Percentiles rank a stretch among this genome's conserved stretches.
phyloP scores from a whole-genome alignment of 1,140 invertebrate genomes.

The Papilio aristodemus region DNA sequence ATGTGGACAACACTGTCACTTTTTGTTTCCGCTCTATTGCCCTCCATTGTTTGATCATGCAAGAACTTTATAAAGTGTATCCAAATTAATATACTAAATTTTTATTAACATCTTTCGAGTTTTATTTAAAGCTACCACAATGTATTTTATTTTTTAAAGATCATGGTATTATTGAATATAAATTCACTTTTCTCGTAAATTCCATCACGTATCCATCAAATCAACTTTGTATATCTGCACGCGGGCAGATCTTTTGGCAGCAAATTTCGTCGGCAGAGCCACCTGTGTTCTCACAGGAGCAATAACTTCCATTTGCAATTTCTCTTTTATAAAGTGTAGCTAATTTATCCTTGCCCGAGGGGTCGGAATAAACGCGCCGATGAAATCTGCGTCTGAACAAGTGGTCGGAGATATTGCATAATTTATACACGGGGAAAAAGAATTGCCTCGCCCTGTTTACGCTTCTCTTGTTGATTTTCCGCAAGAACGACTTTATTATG shows the following conservation, averaged over 20 bases:
- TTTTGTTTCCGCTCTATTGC: no score
- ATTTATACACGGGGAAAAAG: slow-evolving; percentile 59
- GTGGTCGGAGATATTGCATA: slow-evolving; percentile 55
- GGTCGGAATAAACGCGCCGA: slow-evolving; percentile 41
- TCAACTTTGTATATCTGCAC: neutral
- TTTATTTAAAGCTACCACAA: no score
- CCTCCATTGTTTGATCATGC: no score
- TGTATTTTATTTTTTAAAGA: no score
- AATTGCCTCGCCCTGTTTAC: slow-evolving; percentile 54
- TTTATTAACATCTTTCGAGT: no score
- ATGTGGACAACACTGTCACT: no score
- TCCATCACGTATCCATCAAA: neutral
- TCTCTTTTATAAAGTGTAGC: slow-evolving; percentile 34
- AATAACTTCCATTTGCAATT: neutral
- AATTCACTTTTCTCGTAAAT: no score
- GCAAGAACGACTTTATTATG: slow-evolving; percentile 50
- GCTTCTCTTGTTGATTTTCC: slow-evolving; percentile 61
- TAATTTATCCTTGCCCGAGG: slow-evolving; percentile 35
- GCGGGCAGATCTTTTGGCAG: neutral
- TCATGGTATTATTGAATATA: no score
- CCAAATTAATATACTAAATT: no score
- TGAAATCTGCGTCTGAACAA: slow-evolving; percentile 60
- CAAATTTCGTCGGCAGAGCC: neutral
- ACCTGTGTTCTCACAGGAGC: slow-evolving; percentile 1
- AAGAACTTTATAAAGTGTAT: no score